Base-by-base conservation (phyloP, 2,888 invertebrate genomes). In the Syritta pipiens region DNA sequence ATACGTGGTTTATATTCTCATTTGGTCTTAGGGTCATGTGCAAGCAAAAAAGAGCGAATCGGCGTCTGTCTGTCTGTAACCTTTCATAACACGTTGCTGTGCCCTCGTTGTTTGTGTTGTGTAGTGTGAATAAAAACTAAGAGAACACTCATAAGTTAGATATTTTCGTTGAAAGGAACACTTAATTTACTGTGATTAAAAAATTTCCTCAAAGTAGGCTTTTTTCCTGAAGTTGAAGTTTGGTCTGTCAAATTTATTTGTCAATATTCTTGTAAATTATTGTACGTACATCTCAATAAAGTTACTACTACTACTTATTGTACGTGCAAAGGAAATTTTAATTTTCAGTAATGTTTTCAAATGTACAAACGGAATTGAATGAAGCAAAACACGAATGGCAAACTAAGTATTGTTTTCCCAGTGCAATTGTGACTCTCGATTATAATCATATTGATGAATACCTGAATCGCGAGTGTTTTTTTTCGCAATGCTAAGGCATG, bases 401-500 rank as follows among this genome's bases (percentile, higher is more conserved):
- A 30, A 4, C n/a, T 2, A n/a, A 30, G n/a, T 30, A 37, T 7
- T 14, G 37, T 37, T 37, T 37, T 37, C 37, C 14, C 6, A 37
- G 14, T 37, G 37, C 37, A 37, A 14, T 37, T 30, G 51, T 26
- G 6, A 30, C 30, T 12, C 9, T 30, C 2, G 30, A 51, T 28
- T 49, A 28, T 9, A 12, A 26, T 12, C 49, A 49, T 26, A 12
- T 49, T 10, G 49, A 51, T 57, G 40, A 7, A 20, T 22, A 57
- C n/a, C 5, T 40, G 20, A 57, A 57, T 57, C 37, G 37, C 10
- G 26, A 57, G 17, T 37, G 57, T 1, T 57, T 14, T 32, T 44
- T 44, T 30, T 44, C 44, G 44, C 7, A 44, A 60, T 44, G 59
- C 46, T n/a, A 44, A 46, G n/a, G 44, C 40, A 20, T 40, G 19